Percentiles rank a stretch among this genome's conserved stretches.
Evolutionary conservation across 2,113 vertebrate genomes (phyloP).

Genomic region (Psittacula cyanocephala): DNA sequence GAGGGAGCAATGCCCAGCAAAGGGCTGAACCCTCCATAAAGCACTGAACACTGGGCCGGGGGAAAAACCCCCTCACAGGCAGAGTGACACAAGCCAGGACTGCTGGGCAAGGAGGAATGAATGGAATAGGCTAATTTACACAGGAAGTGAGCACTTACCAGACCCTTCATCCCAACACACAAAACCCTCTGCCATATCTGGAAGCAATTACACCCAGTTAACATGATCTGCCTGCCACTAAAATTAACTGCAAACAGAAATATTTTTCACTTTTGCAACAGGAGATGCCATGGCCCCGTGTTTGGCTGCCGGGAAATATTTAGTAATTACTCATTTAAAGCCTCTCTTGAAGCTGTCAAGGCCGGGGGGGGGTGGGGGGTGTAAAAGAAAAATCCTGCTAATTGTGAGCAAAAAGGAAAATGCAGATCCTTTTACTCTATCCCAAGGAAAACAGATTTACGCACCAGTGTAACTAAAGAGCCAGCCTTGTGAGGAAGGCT

Average conservation of each 20-base stretch:
- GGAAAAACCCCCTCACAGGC: background rate
- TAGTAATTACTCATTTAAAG: slow-evolving; percentile 86
- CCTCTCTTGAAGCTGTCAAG: slow-evolving; percentile 74
- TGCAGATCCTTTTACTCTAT: background rate
- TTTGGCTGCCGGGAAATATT: slow-evolving; percentile 82
- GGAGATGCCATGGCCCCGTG: slow-evolving; percentile 76
- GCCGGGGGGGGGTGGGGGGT: background rate
- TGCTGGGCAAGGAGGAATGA: slow-evolving; percentile 77
- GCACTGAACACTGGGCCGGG: background rate
- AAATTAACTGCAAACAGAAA: slow-evolving; percentile 91
- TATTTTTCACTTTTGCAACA: slow-evolving; percentile 85
- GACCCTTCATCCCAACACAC: slow-evolving; percentile 85
- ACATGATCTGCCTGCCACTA: slow-evolving; percentile 93
- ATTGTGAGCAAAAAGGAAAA: slow-evolving; percentile 48
- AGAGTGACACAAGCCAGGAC: slow-evolving; percentile 87
- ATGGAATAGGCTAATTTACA: slow-evolving; percentile 89
- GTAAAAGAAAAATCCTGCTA: slow-evolving; percentile 63
- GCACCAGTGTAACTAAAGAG: background rate
- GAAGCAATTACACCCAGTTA: slow-evolving; percentile 94
- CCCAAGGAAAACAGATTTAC: background rate
- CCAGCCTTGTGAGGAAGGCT: background rate
- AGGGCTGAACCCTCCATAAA: slow-evolving; percentile 16
- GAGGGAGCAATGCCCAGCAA: background rate
- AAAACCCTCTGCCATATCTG: slow-evolving; percentile 89
- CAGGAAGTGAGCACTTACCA: slow-evolving; percentile 94